Conservation (phyloP, 2,888 invertebrate species). For the Cantharis lateralis region DNA sequence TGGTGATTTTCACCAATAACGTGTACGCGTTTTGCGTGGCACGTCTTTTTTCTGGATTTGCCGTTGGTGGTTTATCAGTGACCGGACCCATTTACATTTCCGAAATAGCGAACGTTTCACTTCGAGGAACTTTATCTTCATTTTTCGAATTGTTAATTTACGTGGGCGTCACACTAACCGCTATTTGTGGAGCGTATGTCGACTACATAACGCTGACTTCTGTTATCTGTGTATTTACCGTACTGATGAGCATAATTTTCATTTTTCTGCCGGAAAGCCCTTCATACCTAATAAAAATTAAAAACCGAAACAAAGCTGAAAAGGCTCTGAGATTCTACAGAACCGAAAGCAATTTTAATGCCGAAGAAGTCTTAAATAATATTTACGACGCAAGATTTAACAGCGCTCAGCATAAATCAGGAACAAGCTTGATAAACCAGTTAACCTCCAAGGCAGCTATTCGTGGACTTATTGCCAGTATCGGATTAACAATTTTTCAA, state of each 20-base stretch:
- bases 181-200: slow-evolving; percentile 69
- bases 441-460: slow-evolving; percentile 63
- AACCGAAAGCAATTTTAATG: slow-evolving; percentile 62
- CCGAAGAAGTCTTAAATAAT: slow-evolving; percentile 65
- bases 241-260: slow-evolving; percentile 67
- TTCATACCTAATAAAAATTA: slow-evolving; percentile 65
- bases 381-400: slow-evolving; percentile 55
- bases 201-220: slow-evolving; percentile 70
- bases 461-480: slow-evolving; percentile 71
- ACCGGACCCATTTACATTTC: slow-evolving; percentile 82
- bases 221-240: slow-evolving; percentile 65
- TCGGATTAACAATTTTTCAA: slow-evolving; percentile 80
- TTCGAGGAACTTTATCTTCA: slow-evolving; percentile 80
- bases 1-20: slow-evolving; percentile 53
- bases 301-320: slow-evolving; percentile 61
- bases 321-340: slow-evolving; percentile 70
- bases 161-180: slow-evolving; percentile 75
- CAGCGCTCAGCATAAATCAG: slow-evolving; percentile 39
- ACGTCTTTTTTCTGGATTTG: slow-evolving; percentile 73
- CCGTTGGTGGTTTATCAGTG: slow-evolving; percentile 72
- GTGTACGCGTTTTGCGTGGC: slow-evolving; percentile 49
- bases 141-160: slow-evolving; percentile 78
- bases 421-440: slow-evolving; percentile 60
- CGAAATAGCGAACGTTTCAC: slow-evolving; percentile 78
- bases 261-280: slow-evolving; percentile 74